Conservation (phyloP, 2,888 invertebrate genomes). For the Cordilura impudica region DNA sequence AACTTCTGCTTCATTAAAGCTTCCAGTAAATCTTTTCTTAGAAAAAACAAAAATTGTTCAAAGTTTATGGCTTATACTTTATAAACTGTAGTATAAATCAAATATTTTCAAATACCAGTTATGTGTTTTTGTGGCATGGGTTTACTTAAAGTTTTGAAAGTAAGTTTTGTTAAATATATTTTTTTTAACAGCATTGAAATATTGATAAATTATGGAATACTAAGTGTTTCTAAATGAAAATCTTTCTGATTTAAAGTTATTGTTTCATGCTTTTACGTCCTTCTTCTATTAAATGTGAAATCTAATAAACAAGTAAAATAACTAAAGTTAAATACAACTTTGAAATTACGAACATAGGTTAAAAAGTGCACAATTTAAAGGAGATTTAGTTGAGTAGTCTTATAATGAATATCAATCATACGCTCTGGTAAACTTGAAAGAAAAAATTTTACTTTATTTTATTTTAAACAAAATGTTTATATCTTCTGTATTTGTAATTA, state of each 20-base stretch:
- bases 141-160: background rate
- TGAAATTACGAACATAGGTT: background rate
- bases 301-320: too few species aligned
- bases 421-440: background rate
- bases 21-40: background rate
- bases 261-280: too few species aligned
- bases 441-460: too few species aligned
- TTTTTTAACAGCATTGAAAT: background rate
- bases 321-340: background rate
- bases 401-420: background rate
- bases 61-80: slow-evolving; percentile 1
- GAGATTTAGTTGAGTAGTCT: background rate
- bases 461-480: too few species aligned
- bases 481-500: background rate
- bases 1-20: slow-evolving; percentile 10
- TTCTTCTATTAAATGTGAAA: too few species aligned
- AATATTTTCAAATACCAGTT: background rate
- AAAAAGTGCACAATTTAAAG: background rate
- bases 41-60: background rate
- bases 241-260: too few species aligned
- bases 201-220: background rate
- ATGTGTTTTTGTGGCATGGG: too few species aligned
- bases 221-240: too few species aligned
- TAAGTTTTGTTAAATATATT: background rate
- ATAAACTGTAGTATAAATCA: slow-evolving; percentile 13